These are phyloP conservation scores for Diadumene lineata DNA, from an alignment of 92 coral and sea anemone genomes.

Conservation along the genomic window DNA sequence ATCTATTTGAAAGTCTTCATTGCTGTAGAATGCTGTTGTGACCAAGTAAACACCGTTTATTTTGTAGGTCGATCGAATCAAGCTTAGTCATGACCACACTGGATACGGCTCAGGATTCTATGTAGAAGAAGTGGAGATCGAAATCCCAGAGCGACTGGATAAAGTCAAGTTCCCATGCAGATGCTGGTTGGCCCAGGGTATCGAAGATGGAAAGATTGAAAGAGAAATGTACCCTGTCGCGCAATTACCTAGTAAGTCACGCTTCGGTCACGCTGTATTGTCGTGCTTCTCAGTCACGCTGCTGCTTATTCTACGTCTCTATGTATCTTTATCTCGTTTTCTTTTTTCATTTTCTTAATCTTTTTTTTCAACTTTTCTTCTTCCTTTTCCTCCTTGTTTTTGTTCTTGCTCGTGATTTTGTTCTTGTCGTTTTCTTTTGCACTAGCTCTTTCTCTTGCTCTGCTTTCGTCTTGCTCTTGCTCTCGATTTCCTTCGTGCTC, in stretches of 20 bases:
- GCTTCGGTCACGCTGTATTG: not conserved
- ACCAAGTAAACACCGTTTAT: not conserved
- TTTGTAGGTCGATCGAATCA: slow-evolving; percentile 87
- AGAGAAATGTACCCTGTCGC: slow-evolving; percentile 91
- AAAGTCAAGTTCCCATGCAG: slow-evolving; percentile 96
- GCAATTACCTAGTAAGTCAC: slow-evolving; percentile 87
- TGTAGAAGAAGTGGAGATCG: slow-evolving; percentile 99
- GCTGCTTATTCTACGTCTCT: no score
- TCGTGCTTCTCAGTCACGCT: slow-evolving; percentile 7
- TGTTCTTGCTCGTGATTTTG: no score
- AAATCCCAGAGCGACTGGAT: slow-evolving; percentile 91
- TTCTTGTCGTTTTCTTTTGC: no score
- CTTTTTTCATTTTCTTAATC: no score
- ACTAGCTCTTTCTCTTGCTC: no score
- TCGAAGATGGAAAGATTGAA: slow-evolving; percentile 94
- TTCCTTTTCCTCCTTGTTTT: no score
- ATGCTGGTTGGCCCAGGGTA: slow-evolving; percentile 98
- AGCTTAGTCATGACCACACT: slow-evolving; percentile 96
- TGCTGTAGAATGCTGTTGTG: no score
- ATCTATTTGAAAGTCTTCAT: no score
- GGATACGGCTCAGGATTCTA: slow-evolving; percentile 98
- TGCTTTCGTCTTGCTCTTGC: no score
- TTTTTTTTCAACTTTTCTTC: no score
- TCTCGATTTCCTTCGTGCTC: no score
- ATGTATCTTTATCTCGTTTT: no score